These are phyloP conservation scores for Ictalurus punctatus DNA, from an alignment of 2,113 vertebrate genomes.

Conservation along the genomic window DNA sequence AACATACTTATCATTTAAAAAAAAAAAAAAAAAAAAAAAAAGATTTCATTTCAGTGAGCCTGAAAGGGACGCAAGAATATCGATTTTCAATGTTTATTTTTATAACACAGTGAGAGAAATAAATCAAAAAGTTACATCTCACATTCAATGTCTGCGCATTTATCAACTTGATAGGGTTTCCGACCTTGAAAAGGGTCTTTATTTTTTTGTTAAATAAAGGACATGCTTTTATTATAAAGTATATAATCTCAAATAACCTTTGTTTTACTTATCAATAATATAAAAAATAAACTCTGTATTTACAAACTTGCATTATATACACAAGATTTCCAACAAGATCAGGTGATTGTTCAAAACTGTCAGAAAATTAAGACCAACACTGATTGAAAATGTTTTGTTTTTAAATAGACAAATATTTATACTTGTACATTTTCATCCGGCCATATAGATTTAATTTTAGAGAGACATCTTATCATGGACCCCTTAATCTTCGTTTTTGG, in stretches of 20 bases:
- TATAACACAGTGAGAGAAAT: constrained; percentile 60
- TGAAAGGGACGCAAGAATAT: constrained; percentile 47
- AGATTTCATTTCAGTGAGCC: not conserved
- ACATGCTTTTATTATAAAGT: constrained; percentile 70
- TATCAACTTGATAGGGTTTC: constrained; percentile 67
- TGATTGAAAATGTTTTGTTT: constrained; percentile 49
- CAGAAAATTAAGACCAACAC: constrained; percentile 57
- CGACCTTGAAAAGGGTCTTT: constrained; percentile 51
- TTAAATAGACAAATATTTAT: constrained; percentile 60
- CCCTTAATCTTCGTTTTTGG: constrained; percentile 66
- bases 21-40: not conserved
- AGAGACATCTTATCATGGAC: too few species aligned
- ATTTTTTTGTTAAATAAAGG: constrained; percentile 66
- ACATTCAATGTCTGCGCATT: constrained; percentile 67
- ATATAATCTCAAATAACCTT: constrained; percentile 68
- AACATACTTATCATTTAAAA: not conserved
- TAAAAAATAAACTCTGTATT: constrained; percentile 73
- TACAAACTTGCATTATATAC: constrained; percentile 75
- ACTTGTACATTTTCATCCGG: constrained; percentile 43
- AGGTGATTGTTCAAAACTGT: constrained; percentile 40
- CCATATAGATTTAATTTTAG: not conserved
- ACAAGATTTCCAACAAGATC: constrained; percentile 58
- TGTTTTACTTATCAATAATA: constrained; percentile 62
- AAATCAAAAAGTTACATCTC: constrained; percentile 66
- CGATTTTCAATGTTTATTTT: constrained; percentile 70